These are phyloP conservation scores for Oreochromis spilurus DNA, from an alignment of 2,113 vertebrate species.

Conservation along the genomic window DNA sequence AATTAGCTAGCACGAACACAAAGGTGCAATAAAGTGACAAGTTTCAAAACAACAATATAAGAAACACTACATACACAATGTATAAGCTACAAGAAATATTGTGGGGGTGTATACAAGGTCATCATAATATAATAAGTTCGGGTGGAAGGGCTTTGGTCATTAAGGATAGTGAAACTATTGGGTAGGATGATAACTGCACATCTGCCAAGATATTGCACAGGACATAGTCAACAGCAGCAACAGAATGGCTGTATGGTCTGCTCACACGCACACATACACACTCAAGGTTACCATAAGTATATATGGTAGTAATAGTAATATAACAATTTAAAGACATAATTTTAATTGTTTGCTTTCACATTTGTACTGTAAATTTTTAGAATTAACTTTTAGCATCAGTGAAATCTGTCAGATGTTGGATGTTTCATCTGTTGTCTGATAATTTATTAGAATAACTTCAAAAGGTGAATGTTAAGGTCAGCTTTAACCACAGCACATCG, in stretches of 20 bases:
- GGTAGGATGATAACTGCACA: too few species aligned
- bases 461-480: not conserved
- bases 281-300: not conserved
- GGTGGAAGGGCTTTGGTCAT: not conserved
- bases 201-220: too few species aligned
- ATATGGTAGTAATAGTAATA: not conserved
- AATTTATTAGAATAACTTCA: not conserved
- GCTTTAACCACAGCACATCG: accelerated
- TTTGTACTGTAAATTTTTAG: not conserved
- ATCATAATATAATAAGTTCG: not conserved
- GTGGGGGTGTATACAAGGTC: not conserved
- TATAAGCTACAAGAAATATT: not conserved
- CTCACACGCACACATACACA: too few species aligned
- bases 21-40: not conserved
- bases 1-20: not conserved
- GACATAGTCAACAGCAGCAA: too few species aligned
- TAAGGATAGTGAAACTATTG: too few species aligned
- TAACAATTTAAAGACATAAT: not conserved
- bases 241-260: too few species aligned
- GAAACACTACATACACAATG: accelerated
- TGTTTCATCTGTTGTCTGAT: not conserved
- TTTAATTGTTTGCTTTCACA: not conserved
- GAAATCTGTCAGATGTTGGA: not conserved
- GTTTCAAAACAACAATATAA: not conserved
- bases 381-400: not conserved